Evolutionary conservation across 2,888 invertebrate species (phyloP).

Genomic region (Xylocampa areola): DNA sequence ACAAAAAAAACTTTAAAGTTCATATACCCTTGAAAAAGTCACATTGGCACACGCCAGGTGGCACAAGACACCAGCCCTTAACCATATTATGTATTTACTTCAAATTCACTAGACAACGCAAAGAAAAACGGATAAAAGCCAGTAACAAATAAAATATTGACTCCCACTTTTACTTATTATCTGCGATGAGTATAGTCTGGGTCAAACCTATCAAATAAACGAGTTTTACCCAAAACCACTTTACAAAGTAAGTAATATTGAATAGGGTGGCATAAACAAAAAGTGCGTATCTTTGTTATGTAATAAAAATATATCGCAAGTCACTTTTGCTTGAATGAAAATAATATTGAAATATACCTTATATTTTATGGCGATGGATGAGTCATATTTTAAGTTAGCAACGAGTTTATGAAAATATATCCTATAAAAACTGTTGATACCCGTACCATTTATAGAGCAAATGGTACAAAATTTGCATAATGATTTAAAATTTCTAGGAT

Average conservation of each 20-base stretch:
- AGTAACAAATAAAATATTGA: slow-evolving; percentile 16
- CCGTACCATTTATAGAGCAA: no score
- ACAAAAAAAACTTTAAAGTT: no score
- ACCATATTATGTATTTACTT: no score
- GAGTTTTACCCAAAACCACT: slow-evolving; percentile 16
- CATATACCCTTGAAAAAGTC: no score
- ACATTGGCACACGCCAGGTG: no score
- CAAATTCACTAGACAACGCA: background rate
- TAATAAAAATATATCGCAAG: background rate
- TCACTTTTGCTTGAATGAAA: background rate
- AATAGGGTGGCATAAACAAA: slow-evolving; percentile 17
- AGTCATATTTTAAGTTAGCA: no score
- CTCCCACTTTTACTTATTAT: slow-evolving; percentile 22
- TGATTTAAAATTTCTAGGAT: no score
- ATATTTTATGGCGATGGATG: no score
- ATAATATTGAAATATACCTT: background rate
- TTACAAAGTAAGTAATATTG: slow-evolving; percentile 36
- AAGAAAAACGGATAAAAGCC: background rate
- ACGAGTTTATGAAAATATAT: no score
- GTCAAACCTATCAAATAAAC: slow-evolving; percentile 34
- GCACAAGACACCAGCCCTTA: no score
- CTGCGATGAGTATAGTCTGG: slow-evolving; percentile 12
- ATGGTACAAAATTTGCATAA: no score
- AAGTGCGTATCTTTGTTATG: slow-evolving; percentile 2
- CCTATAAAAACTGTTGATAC: no score